These are phyloP conservation scores for Ginglymostoma cirratum DNA, from an alignment of 2,113 vertebrate genomes.

Conservation along the genomic window DNA sequence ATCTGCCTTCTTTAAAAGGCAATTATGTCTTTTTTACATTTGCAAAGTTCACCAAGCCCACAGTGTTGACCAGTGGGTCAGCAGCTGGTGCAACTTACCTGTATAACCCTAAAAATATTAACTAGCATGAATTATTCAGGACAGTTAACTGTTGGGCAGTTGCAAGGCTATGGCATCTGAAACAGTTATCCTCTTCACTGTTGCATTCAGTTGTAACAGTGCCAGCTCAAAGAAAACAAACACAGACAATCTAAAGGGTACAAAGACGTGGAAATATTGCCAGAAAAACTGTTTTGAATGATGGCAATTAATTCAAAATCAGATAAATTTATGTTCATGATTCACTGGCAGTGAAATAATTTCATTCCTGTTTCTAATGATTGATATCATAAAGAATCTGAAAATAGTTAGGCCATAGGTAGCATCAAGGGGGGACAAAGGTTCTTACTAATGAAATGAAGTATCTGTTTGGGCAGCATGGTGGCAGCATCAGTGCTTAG, in stretches of 20 bases:
- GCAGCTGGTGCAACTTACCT: not conserved
- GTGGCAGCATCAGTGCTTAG: too few species aligned
- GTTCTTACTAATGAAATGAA: not conserved
- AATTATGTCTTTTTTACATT: not conserved
- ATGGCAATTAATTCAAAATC: not conserved
- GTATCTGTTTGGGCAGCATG: not conserved
- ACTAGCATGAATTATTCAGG: not conserved
- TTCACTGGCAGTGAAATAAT: not conserved
- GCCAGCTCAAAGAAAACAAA: not conserved
- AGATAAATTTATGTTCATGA: not conserved
- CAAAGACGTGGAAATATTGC: not conserved
- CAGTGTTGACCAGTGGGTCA: not conserved
- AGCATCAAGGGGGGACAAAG: not conserved
- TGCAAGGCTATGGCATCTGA: not conserved
- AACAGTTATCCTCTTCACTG: not conserved
- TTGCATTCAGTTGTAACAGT: not conserved
- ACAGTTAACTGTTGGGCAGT: not conserved
- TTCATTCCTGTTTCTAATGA: not conserved
- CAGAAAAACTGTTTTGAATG: not conserved
- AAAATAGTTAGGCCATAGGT: not conserved
- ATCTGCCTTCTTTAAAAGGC: not conserved
- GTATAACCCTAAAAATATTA: not conserved
- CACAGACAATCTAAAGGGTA: not conserved
- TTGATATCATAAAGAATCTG: not conserved
- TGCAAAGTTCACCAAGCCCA: not conserved